Conservation (phyloP, 2,113 vertebrate genomes). For the Holacanthus passer region DNA sequence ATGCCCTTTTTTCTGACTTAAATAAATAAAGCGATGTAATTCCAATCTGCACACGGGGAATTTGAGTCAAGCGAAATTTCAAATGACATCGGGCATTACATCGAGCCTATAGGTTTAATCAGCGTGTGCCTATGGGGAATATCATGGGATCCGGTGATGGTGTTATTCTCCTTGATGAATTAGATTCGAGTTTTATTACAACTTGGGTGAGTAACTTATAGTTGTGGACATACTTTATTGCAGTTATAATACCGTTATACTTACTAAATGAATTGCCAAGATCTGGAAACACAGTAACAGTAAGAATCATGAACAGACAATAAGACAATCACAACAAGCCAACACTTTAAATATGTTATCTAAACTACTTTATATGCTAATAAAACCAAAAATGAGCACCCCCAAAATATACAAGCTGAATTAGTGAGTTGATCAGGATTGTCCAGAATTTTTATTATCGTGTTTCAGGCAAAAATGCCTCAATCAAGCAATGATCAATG, state of each 20-base stretch:
- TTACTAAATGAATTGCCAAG: neutral
- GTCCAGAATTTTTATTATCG: neutral
- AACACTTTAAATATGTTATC: neutral
- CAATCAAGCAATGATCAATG: neutral
- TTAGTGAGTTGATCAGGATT: neutral
- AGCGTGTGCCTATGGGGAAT: neutral
- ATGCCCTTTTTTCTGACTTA: slow-evolving; percentile 36
- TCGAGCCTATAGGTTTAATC: slow-evolving; percentile 21
- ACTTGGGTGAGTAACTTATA: neutral
- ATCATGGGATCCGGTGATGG: neutral
- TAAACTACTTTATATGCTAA: neutral
- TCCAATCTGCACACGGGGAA: neutral
- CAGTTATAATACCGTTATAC: neutral
- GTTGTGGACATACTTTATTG: neutral
- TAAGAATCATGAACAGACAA: neutral
- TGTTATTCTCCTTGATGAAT: slow-evolving; percentile 8
- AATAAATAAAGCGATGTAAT: slow-evolving; percentile 54
- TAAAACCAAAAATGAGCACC: neutral
- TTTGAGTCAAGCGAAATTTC: slow-evolving; percentile 31
- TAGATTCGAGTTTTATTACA: neutral
- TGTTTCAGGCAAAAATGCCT: neutral
- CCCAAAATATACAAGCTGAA: neutral
- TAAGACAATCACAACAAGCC: too few species aligned
- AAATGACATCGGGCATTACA: slow-evolving; percentile 20
- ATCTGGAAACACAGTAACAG: neutral